phyloP scores from a whole-genome alignment of 2,797 vertebrate species.

The Oreonectes daqikongensis region DNA sequence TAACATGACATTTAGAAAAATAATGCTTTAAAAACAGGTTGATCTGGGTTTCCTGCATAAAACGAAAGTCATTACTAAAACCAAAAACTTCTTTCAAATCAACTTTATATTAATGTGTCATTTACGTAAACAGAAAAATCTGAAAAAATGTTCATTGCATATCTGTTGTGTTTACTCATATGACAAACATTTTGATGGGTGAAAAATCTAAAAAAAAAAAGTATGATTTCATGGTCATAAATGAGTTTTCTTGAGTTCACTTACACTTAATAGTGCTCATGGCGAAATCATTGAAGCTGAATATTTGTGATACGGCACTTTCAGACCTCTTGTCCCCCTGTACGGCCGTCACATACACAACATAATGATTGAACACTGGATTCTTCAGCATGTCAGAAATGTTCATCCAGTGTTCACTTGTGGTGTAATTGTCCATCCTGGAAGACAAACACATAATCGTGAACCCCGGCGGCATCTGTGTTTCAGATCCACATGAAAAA shows the following conservation, averaged over 20 bases:
- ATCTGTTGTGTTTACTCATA: not conserved
- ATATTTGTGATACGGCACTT: fast-evolving
- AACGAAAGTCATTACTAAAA: too few species aligned
- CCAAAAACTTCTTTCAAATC: too few species aligned
- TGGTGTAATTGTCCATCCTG: fast-evolving
- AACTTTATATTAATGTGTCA: too few species aligned
- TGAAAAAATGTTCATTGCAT: too few species aligned
- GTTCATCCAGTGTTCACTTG: not conserved
- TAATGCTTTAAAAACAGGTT: not conserved
- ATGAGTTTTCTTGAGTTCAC: slow-evolving; percentile 11
- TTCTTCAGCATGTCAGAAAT: slow-evolving; percentile 7
- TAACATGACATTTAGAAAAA: too few species aligned
- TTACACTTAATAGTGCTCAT: not conserved
- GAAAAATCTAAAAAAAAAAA: not conserved
- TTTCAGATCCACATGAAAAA: not conserved
- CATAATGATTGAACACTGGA: fast-evolving
- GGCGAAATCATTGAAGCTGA: not conserved
- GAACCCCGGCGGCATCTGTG: not conserved
- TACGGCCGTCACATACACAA: slow-evolving; percentile 38
- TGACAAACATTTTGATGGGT: not conserved
- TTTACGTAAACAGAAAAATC: too few species aligned
- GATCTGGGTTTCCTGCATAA: not conserved
- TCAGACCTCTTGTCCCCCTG: not conserved
- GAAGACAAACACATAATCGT: not conserved
- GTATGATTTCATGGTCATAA: not conserved